These are phyloP conservation scores for Drosophila dives DNA, from an alignment of 2,888 invertebrate species.

Conservation along the genomic window DNA sequence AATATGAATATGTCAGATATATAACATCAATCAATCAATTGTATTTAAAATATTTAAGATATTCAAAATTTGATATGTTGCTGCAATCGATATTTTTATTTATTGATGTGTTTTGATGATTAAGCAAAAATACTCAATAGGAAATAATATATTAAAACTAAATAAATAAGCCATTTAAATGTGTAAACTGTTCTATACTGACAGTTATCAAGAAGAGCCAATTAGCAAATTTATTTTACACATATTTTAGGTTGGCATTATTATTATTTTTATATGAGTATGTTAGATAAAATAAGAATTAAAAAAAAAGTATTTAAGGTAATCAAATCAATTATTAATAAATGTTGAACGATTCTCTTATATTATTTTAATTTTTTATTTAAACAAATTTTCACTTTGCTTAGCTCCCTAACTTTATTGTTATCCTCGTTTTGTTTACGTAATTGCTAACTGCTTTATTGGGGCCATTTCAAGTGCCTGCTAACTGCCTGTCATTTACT, in stretches of 20 bases:
- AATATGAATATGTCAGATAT: too few relatives aligned
- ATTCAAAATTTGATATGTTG: neutral
- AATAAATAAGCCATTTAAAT: neutral
- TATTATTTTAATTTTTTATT: neutral
- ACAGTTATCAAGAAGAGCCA: neutral
- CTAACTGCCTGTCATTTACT: neutral
- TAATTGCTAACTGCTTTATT: conserved; percentile 29
- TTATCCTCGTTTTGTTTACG: neutral
- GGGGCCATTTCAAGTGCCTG: neutral
- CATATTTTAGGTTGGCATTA: neutral
- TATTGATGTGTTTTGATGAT: neutral
- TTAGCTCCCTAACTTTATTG: neutral
- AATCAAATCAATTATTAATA: neutral
- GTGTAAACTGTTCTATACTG: neutral
- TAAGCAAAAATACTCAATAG: neutral
- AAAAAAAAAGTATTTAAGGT: neutral
- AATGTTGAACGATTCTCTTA: neutral
- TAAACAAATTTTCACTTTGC: neutral
- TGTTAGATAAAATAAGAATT: neutral
- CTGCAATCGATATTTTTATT: neutral
- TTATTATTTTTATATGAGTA: neutral
- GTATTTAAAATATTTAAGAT: neutral
- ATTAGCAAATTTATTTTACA: neutral
- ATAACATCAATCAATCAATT: neutral
- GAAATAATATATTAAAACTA: neutral